Conservation (phyloP, 2,888 invertebrate genomes). For the Eurois occulta region DNA sequence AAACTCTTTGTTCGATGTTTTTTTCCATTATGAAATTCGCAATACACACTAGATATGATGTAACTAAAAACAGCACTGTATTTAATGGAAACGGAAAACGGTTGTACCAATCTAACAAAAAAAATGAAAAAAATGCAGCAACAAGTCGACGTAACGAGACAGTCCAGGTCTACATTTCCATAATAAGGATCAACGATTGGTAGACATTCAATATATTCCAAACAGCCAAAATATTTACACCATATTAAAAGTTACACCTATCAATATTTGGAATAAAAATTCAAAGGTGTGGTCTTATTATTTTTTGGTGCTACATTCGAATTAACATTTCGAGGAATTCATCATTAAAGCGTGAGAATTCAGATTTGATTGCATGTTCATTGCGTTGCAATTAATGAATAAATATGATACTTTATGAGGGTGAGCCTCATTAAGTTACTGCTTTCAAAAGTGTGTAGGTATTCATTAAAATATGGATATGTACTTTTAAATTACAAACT, state of each 20-base stretch:
- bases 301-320: not conserved
- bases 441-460: not conserved
- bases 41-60: too few relatives aligned
- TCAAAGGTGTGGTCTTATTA: not conserved
- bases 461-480: constrained; percentile 32
- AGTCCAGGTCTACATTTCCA: too few relatives aligned
- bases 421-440: constrained; percentile 8
- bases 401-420: constrained; percentile 44
- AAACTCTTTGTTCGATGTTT: too few relatives aligned
- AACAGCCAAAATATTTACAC: not conserved
- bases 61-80: too few relatives aligned
- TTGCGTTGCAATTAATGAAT: constrained; percentile 2
- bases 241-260: not conserved
- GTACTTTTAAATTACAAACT: not conserved
- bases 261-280: not conserved
- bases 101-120: too few relatives aligned
- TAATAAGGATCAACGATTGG: not conserved
- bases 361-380: constrained; percentile 18
- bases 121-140: too few relatives aligned
- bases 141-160: not conserved
- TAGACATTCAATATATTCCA: not conserved
- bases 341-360: constrained; percentile 4
- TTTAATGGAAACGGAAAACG: too few relatives aligned
- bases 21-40: too few relatives aligned
- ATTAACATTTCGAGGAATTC: not conserved